These are phyloP conservation scores for Epinephelus moara DNA, from an alignment of 2,113 vertebrate genomes.

Conservation along the genomic window DNA sequence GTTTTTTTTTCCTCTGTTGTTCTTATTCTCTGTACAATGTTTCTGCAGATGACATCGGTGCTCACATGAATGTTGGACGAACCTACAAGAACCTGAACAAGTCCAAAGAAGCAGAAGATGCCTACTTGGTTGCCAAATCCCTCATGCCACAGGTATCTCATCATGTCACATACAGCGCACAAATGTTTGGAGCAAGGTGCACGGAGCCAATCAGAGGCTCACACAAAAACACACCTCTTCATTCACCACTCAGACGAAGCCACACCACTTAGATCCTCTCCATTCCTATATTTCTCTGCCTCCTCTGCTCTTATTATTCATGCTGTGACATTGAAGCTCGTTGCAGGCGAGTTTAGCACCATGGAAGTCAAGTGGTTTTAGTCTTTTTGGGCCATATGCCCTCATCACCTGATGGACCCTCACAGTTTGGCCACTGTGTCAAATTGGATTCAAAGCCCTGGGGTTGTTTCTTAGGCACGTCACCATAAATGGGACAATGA, in stretches of 20 bases:
- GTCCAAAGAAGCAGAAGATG: constrained; percentile 96
- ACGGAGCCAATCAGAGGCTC: background rate
- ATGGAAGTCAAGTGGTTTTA: too few species aligned
- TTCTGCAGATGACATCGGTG: constrained; percentile 94
- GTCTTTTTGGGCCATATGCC: too few species aligned
- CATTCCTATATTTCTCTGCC: background rate
- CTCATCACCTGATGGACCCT: too few species aligned
- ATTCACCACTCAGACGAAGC: background rate
- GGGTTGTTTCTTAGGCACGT: too few species aligned
- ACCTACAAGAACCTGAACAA: constrained; percentile 98
- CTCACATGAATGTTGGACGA: constrained; percentile 99
- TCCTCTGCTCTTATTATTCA: background rate
- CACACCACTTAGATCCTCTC: background rate
- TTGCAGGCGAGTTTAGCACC: too few species aligned
- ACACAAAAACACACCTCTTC: background rate
- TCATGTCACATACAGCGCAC: background rate
- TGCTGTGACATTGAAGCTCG: too few species aligned
- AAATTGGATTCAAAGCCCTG: too few species aligned
- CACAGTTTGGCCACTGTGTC: too few species aligned
- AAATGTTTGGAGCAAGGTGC: background rate
- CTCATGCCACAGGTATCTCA: constrained; percentile 95
- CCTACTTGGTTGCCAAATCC: constrained; percentile 95
- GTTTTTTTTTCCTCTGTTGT: background rate
- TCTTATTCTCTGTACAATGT: background rate
- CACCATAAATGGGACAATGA: background rate